phyloP scores from a whole-genome alignment of 2,113 vertebrate species.

The Rhegmatorhina hoffmannsi region DNA sequence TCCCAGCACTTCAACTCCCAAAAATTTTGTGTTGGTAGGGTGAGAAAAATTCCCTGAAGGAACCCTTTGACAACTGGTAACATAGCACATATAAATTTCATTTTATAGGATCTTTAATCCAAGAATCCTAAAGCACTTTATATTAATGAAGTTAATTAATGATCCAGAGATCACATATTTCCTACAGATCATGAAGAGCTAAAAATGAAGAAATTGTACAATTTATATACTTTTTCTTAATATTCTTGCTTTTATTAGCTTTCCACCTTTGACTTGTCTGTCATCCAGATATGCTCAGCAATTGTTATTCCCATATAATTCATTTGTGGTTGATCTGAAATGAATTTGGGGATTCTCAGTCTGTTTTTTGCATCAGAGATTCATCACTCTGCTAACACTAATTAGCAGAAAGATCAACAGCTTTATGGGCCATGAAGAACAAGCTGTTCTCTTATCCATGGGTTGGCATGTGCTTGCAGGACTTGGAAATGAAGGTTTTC shows the following conservation, averaged over 20 bases:
- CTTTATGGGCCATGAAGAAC: slow-evolving; percentile 22
- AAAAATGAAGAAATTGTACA: neutral
- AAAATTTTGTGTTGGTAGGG: too few relatives aligned
- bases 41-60: too few relatives aligned
- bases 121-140: neutral
- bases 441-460: slow-evolving; percentile 22
- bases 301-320: neutral
- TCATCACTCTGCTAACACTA: neutral
- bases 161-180: neutral
- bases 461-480: neutral
- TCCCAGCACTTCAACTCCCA: too few relatives aligned
- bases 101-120: neutral
- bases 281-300: neutral
- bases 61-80: neutral
- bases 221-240: neutral
- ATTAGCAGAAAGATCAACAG: slow-evolving; percentile 42
- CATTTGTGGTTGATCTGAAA: neutral
- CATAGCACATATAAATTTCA: neutral
- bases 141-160: neutral
- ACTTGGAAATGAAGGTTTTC: neutral
- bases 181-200: neutral
- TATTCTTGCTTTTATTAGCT: neutral
- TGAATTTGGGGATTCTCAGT: neutral
- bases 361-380: slow-evolving; percentile 5
- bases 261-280: neutral